A percentile compares a stretch with the other conserved stretches of the same genome.
Conservation (phyloP, 1,140 invertebrate genomes). For the Drosophila mojavensis region DNA sequence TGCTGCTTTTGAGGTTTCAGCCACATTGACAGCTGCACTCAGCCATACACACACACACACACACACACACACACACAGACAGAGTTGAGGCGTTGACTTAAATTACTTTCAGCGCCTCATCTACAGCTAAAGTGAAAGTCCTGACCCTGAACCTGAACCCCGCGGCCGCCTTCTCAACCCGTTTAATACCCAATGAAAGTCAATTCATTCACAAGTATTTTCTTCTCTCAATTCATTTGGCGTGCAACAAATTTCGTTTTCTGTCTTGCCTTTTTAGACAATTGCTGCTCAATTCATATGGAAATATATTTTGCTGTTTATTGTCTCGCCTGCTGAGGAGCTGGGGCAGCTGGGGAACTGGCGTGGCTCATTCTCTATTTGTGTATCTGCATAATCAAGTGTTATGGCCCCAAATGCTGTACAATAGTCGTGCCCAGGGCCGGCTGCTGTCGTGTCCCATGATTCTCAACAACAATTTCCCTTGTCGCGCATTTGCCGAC, state of each 20-base stretch:
- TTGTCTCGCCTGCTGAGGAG: not conserved
- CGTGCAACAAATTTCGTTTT: conserved; percentile 13
- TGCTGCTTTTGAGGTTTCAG: conserved; percentile 9
- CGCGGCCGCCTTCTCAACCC: not conserved
- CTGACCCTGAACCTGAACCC: conserved; percentile 6
- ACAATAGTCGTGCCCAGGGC: conserved; percentile 33
- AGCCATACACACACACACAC: conserved; percentile 2
- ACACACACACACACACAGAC: conserved; percentile 2
- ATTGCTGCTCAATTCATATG: conserved; percentile 76
- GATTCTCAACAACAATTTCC: conserved; percentile 46
- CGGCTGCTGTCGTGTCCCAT: conserved; percentile 43
- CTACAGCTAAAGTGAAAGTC: not conserved
- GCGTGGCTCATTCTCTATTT: conserved; percentile 16
- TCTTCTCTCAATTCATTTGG: conserved; percentile 41
- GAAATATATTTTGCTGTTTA: conserved; percentile 48
- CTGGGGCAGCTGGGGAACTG: no score
- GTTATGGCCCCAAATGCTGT: conserved; percentile 42
- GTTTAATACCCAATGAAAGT: conserved; percentile 61
- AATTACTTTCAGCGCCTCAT: conserved; percentile 44
- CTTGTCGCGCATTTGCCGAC: conserved; percentile 24
- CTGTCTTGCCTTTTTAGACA: conserved; percentile 50
- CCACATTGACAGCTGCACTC: conserved; percentile 37
- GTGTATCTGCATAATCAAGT: conserved; percentile 45
- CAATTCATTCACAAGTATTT: conserved; percentile 74
- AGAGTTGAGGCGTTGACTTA: conserved; percentile 12